A percentile compares a stretch with the other conserved stretches of the same genome.
Conservation (phyloP, 2,113 vertebrate species). For the Scopus umbretta region DNA sequence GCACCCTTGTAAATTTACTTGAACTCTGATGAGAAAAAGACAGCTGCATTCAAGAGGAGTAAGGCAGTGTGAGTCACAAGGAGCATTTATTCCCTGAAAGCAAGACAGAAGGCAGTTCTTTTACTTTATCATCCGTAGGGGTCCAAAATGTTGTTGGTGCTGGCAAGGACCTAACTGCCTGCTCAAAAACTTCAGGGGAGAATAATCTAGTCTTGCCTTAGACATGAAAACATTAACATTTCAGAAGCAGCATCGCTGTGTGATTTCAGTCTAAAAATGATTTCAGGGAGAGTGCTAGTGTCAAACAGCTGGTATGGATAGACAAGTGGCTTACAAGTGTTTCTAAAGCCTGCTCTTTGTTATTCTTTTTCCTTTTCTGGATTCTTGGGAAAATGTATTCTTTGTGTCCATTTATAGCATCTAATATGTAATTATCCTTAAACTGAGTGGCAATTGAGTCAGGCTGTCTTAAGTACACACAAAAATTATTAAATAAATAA, state of each 20-base stretch:
- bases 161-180: background rate
- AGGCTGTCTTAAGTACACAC: background rate
- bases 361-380: background rate
- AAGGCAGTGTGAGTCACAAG: slow-evolving; percentile 10
- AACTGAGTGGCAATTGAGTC: background rate
- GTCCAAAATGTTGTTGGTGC: slow-evolving; percentile 4
- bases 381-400: background rate
- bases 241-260: background rate
- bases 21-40: slow-evolving; percentile 28
- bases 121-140: background rate
- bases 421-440: background rate
- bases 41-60: slow-evolving; percentile 23
- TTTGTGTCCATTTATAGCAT: background rate
- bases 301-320: slow-evolving; percentile 17
- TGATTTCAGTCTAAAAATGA: slow-evolving; percentile 1
- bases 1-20: slow-evolving; percentile 43
- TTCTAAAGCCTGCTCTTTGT: background rate
- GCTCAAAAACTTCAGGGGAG: background rate
- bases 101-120: background rate
- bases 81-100: slow-evolving; percentile 12
- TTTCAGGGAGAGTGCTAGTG: slow-evolving; percentile 10
- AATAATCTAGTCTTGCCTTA: slow-evolving; percentile 4
- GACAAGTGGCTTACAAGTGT: slow-evolving; percentile 25
- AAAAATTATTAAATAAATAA: slow-evolving; percentile 7
- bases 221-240: slow-evolving; percentile 9